phyloP scores from a whole-genome alignment of 2,888 invertebrate genomes.

The Ennomos quercinarius region DNA sequence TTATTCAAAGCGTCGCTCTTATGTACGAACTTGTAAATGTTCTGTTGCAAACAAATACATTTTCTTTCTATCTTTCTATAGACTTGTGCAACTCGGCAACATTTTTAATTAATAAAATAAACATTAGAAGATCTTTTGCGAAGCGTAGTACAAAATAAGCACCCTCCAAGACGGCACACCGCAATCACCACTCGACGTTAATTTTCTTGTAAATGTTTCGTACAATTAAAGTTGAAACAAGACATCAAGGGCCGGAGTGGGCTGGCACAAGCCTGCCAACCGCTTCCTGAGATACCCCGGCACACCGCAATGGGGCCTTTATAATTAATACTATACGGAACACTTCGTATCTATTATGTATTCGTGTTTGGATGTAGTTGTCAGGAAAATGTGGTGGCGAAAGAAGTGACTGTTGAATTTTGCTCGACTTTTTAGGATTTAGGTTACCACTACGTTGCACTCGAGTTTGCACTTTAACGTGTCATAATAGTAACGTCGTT shows the following conservation, averaged over 20 bases:
- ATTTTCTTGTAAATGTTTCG: slow-evolving; percentile 32
- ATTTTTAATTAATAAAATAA: slow-evolving; percentile 24
- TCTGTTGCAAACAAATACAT: too few relatives aligned
- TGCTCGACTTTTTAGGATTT: slow-evolving; percentile 1
- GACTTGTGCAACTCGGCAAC: not conserved
- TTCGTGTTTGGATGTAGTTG: slow-evolving; percentile 28
- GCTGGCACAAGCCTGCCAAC: slow-evolving; percentile 26
- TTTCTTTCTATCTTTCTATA: too few relatives aligned
- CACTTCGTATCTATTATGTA: slow-evolving; percentile 35
- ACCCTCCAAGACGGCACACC: slow-evolving; percentile 22
- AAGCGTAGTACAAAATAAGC: slow-evolving; percentile 14
- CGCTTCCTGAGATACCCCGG: slow-evolving; percentile 37
- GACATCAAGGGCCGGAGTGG: slow-evolving; percentile 28
- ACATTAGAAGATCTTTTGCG: slow-evolving; percentile 9
- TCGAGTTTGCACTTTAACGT: too few relatives aligned
- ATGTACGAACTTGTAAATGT: too few relatives aligned
- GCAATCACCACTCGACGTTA: slow-evolving; percentile 29
- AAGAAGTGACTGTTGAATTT: slow-evolving; percentile 1
- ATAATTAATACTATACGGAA: slow-evolving; percentile 43
- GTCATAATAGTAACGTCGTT: too few relatives aligned
- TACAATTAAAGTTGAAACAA: slow-evolving; percentile 32
- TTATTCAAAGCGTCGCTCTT: too few relatives aligned
- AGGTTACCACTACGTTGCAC: not conserved
- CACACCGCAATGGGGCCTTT: slow-evolving; percentile 34
- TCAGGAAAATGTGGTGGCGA: slow-evolving; percentile 18